Conservation (phyloP, 2,888 invertebrate species). For the Protophormia terraenovae region DNA sequence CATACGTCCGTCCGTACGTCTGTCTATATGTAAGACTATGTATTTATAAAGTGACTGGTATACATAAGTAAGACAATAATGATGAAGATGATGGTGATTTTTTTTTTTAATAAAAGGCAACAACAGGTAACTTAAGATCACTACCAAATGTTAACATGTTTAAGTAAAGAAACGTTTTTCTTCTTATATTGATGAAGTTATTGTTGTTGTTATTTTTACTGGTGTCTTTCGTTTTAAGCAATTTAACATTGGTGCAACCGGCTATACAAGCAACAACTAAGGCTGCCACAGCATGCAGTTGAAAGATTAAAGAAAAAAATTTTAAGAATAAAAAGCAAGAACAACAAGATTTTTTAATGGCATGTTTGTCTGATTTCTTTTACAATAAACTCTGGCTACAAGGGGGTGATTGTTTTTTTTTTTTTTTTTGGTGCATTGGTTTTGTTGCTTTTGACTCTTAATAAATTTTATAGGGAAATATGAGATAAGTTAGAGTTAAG, state of each 20-base stretch:
- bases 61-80: slow-evolving; percentile 21
- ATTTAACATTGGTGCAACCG: slow-evolving; percentile 57
- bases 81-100: slow-evolving; percentile 41
- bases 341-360: slow-evolving; percentile 48
- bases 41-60: slow-evolving; percentile 26
- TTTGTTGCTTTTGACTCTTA: slow-evolving; percentile 4
- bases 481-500: slow-evolving; percentile 24
- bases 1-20: not conserved
- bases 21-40: not conserved
- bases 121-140: slow-evolving; percentile 66
- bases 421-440: not conserved
- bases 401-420: slow-evolving; percentile 51
- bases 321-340: not conserved
- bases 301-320: not conserved
- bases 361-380: slow-evolving; percentile 62
- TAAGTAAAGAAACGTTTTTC: slow-evolving; percentile 52
- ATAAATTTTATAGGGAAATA: slow-evolving; percentile 42
- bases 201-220: not conserved
- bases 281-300: slow-evolving; percentile 17
- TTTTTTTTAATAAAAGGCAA: slow-evolving; percentile 54
- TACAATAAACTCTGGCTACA: slow-evolving; percentile 35
- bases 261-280: slow-evolving; percentile 28
- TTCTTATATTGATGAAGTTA: not conserved
- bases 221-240: slow-evolving; percentile 39
- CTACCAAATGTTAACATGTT: slow-evolving; percentile 60